Percentiles rank a stretch among this genome's conserved stretches.
Evolutionary conservation across 2,888 invertebrate species (phyloP).

Genomic region (Cantharis rufa): DNA sequence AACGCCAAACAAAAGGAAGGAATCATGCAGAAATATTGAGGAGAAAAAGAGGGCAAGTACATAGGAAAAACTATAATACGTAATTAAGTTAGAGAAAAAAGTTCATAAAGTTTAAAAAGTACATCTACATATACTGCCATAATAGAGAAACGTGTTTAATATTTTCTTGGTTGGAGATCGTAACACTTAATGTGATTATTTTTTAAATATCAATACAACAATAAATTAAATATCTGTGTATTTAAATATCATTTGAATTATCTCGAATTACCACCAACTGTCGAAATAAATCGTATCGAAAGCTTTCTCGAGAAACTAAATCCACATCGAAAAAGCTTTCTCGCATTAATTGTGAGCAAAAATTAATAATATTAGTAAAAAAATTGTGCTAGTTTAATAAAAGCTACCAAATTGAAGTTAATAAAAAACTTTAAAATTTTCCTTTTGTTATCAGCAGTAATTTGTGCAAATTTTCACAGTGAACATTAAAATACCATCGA

Average conservation of each 20-base stretch:
- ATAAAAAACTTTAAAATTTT: neutral
- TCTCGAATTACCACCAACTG: conserved; percentile 28
- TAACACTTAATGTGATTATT: conserved; percentile 3
- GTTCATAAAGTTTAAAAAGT: conserved; percentile 22
- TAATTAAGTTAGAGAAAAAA: conserved; percentile 26
- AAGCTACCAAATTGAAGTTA: neutral
- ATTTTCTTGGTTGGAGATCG: conserved; percentile 26
- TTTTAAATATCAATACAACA: neutral
- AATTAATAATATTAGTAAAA: neutral
- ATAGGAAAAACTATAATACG: conserved; percentile 21
- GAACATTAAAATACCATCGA: neutral
- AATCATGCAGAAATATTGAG: conserved; percentile 52
- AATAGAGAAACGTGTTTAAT: conserved; percentile 28
- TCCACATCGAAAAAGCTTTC: conserved; percentile 3
- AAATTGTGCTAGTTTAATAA: conserved; percentile 3
- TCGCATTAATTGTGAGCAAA: neutral
- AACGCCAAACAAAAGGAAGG: conserved; percentile 53
- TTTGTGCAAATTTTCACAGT: conserved; percentile 20
- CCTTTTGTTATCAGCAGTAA: conserved; percentile 1
- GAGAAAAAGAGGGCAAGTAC: conserved; percentile 24
- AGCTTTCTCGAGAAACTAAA: neutral
- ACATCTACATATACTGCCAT: conserved; percentile 27
- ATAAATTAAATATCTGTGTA: neutral
- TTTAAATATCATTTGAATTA: neutral
- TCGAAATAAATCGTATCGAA: conserved; percentile 16